Conservation (phyloP, 92 coral and sea anemone genomes). For the Parazoanthus darwini region DNA sequence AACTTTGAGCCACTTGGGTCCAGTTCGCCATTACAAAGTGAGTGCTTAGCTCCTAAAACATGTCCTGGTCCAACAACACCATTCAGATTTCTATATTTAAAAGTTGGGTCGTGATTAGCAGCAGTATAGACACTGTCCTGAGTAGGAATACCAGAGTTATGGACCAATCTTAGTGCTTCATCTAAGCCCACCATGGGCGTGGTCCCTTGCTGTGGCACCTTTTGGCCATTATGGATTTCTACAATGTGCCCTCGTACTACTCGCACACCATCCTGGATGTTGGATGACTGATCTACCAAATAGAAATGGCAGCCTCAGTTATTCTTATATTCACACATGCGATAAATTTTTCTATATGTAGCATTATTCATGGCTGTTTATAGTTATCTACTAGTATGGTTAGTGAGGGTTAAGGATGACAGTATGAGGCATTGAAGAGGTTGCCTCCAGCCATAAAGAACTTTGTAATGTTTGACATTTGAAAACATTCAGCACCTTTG, state of each 20-base stretch:
- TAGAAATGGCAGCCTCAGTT: background rate
- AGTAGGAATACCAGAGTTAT: background rate
- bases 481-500: too few species aligned
- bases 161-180: conserved; percentile 18
- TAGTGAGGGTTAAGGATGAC: too few species aligned
- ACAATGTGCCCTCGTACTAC: conserved; percentile 62
- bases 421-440: too few species aligned
- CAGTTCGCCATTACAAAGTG: background rate
- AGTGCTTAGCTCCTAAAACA: background rate
- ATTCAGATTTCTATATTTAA: conserved; percentile 12
- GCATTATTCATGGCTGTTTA: too few species aligned
- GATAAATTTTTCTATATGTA: background rate
- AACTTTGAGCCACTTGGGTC: background rate
- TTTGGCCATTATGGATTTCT: conserved; percentile 68
- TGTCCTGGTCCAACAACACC: conserved; percentile 1
- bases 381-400: too few species aligned
- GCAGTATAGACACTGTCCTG: background rate
- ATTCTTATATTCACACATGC: background rate
- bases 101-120: background rate
- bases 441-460: too few species aligned
- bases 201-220: conserved; percentile 35
- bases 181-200: background rate
- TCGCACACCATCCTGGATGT: conserved; percentile 55
- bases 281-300: conserved; percentile 49
- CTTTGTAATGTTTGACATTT: too few species aligned